These are phyloP conservation scores for Dicerorhinus sumatrensis DNA, from an alignment of 2,113 vertebrate genomes.

Conservation along the genomic window DNA sequence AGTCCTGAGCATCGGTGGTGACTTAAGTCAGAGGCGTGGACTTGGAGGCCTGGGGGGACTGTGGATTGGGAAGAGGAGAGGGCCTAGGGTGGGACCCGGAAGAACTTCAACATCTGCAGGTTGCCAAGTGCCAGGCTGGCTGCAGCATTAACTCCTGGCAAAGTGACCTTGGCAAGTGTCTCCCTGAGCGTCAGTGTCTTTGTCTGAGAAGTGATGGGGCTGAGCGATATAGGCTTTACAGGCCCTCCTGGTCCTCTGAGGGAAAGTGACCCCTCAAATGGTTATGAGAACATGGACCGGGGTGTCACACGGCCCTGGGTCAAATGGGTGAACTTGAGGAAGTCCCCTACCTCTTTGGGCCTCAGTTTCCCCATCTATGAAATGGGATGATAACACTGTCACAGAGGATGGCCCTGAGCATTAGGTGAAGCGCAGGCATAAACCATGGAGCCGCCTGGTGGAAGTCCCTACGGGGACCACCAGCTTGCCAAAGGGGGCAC, in stretches of 20 bases:
- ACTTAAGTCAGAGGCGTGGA: neutral
- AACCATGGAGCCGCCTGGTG: fast-evolving
- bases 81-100: fast-evolving
- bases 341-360: neutral
- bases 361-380: neutral
- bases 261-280: fast-evolving
- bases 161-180: neutral
- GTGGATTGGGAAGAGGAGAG: neutral
- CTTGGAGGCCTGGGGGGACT: neutral
- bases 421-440: neutral
- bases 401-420: fast-evolving
- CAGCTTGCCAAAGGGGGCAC: neutral
- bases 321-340: neutral
- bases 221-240: fast-evolving
- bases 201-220: neutral
- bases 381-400: fast-evolving
- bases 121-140: neutral
- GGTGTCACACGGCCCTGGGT: neutral
- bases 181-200: neutral
- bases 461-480: fast-evolving
- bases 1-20: neutral
- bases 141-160: neutral
- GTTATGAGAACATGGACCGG: fast-evolving
- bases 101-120: fast-evolving
- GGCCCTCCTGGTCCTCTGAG: no score